A percentile compares a stretch with the other conserved stretches of the same genome.
Evolutionary conservation across 2,888 invertebrate genomes (phyloP).

Genomic region (Petrolisthes cinctipes): DNA sequence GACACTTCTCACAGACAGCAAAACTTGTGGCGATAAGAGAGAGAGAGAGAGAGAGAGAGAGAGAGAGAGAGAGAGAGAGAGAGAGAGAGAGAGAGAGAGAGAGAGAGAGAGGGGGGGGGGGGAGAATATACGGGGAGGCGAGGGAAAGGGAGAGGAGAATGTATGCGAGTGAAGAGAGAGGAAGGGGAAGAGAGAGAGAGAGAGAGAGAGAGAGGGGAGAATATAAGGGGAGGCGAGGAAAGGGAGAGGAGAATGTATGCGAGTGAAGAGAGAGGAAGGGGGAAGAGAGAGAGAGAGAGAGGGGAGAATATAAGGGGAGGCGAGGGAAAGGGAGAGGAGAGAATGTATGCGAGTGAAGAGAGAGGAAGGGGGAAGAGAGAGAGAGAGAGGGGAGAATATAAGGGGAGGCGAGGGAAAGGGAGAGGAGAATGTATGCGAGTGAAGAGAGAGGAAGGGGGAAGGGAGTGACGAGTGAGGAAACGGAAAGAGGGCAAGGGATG

Average conservation of each 20-base stretch:
- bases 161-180: neutral
- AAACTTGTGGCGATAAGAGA: constrained; percentile 35
- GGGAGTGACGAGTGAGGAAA: neutral
- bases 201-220: constrained; percentile 1
- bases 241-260: neutral
- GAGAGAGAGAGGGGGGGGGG: neutral
- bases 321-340: neutral
- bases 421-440: neutral
- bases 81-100: neutral
- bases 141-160: neutral
- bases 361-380: neutral
- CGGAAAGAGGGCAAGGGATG: neutral
- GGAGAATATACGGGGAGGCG: neutral
- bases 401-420: neutral
- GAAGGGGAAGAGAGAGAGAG: neutral
- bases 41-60: constrained; percentile 5
- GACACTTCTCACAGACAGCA: constrained; percentile 31
- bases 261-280: neutral
- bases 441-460: neutral
- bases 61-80: neutral
- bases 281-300: neutral
- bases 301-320: neutral
- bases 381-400: neutral
- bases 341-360: neutral
- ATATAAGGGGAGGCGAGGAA: no score